Evolutionary conservation across 2,797 vertebrate genomes (phyloP).

Genomic region (Enteromius unitaeniatus): DNA sequence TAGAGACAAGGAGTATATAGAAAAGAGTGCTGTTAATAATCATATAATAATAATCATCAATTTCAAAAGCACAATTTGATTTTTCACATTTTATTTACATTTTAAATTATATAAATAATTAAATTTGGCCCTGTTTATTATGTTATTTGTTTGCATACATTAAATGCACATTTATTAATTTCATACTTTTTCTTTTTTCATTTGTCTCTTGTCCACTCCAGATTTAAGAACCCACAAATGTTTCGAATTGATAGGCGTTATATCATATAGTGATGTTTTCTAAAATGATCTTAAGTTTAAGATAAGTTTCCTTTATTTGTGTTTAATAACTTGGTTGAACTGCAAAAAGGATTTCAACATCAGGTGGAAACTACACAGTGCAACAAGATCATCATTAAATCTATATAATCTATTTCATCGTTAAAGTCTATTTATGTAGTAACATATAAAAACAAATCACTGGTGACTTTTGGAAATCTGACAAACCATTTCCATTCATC

Average conservation of each 20-base stretch:
- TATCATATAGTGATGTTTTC: neutral
- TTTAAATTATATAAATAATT: neutral
- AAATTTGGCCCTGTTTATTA: neutral
- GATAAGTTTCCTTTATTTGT: neutral
- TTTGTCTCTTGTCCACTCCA: neutral
- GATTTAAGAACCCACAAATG: neutral
- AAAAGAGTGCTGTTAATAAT: neutral
- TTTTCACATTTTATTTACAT: neutral
- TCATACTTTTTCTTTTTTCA: neutral
- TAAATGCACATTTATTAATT: conserved; percentile 3
- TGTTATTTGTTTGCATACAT: neutral
- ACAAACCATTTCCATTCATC: neutral
- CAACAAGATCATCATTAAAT: neutral
- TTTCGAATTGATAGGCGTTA: neutral
- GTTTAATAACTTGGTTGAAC: neutral
- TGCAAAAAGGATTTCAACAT: neutral
- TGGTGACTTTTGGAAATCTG: neutral
- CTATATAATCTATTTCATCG: neutral
- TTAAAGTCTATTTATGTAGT: no score
- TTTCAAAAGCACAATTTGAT: no score
- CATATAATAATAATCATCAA: no score
- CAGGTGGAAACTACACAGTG: neutral
- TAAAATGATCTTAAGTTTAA: neutral
- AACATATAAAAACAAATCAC: neutral
- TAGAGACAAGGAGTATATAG: neutral